phyloP scores from a whole-genome alignment of 2,888 invertebrate species.

The Pteria penguin region DNA sequence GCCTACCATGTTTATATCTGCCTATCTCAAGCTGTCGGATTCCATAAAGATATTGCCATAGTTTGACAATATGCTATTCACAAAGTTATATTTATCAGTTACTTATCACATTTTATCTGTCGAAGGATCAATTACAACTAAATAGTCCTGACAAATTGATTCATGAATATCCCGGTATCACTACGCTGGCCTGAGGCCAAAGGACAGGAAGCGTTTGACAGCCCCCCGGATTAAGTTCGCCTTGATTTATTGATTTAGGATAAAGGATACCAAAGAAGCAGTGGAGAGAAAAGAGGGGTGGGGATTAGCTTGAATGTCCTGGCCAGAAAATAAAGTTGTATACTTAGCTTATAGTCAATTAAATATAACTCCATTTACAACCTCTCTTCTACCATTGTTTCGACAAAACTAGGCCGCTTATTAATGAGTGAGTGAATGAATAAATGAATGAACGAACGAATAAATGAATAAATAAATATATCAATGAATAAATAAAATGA shows the following conservation, averaged over 20 bases:
- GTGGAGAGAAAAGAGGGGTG: no score
- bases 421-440: no score
- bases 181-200: not conserved
- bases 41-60: not conserved
- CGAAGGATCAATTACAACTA: not conserved
- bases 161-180: not conserved
- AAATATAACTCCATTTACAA: no score
- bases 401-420: no score
- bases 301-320: no score
- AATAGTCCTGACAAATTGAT: not conserved
- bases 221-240: not conserved
- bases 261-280: no score
- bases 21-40: not conserved
- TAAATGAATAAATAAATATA: no score
- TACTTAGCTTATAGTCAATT: no score
- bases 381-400: no score
- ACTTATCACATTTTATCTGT: not conserved
- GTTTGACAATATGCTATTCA: not conserved
- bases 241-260: not conserved
- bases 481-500: no score
- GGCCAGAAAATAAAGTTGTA: no score
- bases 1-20: not conserved
- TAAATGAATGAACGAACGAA: no score
- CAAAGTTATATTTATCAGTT: not conserved
- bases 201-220: not conserved